phyloP scores from a whole-genome alignment of 1,140 invertebrate genomes.

The Halictus rubicundus region DNA sequence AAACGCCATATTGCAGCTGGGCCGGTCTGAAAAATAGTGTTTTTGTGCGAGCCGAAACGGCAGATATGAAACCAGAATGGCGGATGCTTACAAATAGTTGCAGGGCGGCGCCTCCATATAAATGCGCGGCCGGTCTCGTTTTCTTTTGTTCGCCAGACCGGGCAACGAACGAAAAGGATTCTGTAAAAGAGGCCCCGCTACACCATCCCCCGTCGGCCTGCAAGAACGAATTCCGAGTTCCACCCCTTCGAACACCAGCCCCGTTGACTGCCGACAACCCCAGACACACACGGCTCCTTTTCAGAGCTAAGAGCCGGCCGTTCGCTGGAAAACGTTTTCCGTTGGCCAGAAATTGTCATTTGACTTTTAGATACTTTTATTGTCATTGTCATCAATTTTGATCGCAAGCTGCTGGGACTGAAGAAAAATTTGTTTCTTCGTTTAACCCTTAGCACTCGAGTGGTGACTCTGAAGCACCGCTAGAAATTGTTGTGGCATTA shows the following conservation, averaged over 20 bases:
- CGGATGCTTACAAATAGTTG: constrained; percentile 80
- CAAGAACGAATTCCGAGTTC: constrained; percentile 11
- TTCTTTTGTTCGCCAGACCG: constrained; percentile 69
- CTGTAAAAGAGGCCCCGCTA: constrained; percentile 29
- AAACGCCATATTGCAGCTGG: constrained; percentile 71
- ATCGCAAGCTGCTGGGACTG: too few species aligned
- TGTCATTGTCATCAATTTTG: too few species aligned
- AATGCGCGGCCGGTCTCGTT: constrained; percentile 56
- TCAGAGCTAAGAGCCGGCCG: too few species aligned
- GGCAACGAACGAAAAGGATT: constrained; percentile 66
- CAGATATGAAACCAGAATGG: constrained; percentile 79
- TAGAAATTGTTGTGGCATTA: too few species aligned
- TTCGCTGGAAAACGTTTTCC: too few species aligned
- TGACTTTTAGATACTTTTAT: too few species aligned
- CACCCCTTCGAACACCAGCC: constrained; percentile 10
- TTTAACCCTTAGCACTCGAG: too few species aligned
- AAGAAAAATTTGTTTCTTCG: too few species aligned
- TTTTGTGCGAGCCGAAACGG: constrained; percentile 74
- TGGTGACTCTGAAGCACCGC: too few species aligned
- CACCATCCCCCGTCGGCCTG: constrained; percentile 10
- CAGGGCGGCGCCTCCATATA: constrained; percentile 73
- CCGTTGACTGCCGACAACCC: neutral
- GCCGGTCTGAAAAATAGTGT: constrained; percentile 71
- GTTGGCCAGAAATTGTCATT: too few species aligned
- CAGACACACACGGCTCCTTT: too few species aligned